Base-by-base conservation (phyloP, 2,888 invertebrate genomes). In the Ophioninae sp. region DNA sequence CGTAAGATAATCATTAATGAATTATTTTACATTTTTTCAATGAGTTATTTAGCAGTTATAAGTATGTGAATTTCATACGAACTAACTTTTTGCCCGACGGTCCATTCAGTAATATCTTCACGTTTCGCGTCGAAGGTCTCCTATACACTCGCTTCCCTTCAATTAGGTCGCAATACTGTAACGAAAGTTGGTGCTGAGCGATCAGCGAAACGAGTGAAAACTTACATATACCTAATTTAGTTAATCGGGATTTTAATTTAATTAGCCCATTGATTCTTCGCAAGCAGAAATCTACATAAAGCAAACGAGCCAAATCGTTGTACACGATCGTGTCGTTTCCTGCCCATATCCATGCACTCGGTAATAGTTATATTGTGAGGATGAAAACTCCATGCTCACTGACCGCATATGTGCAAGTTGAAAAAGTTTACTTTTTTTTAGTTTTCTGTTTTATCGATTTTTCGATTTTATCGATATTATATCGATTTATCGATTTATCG, bases 101-200 rank as follows among this genome's bases (percentile, higher is more conserved):
- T 30, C 30, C 30, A 30, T 30, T 3, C 30, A 30, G 30, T 30
- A 30, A 30, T 30, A 30, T 30, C 30, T 30, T 30, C 30, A 30
- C 79, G 80, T 83, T 73, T 77, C 83, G 80, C 77, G 44, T 78
- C 74, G 73, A 74, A 69, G 79, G 69, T 75, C 82, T 82, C 64
- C 39, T 39, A 3, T 64, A 30, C 3, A 65, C 39, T 67, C 65
- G 51, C 59, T 76, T 69, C 73, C 77, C 69, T 74, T 73, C 76
- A 65, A 78, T 74, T 51, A 83, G 83, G 59, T 71, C 69, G 51
- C 69, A 23, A 69, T 41, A 58, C 51, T 51, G 22, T 51, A 39
- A 22, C 64, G 39, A 65, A 68, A 63, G 64, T 65, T 39, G 5
- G 20, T 22, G 20, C 51, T 39, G 44, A 63, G 59, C 51, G 44